Evolutionary conservation across 2,888 invertebrate genomes (phyloP), one percentile per base, ranked within the genome.

Genomic region (Rhodophaea formosa): DNA sequence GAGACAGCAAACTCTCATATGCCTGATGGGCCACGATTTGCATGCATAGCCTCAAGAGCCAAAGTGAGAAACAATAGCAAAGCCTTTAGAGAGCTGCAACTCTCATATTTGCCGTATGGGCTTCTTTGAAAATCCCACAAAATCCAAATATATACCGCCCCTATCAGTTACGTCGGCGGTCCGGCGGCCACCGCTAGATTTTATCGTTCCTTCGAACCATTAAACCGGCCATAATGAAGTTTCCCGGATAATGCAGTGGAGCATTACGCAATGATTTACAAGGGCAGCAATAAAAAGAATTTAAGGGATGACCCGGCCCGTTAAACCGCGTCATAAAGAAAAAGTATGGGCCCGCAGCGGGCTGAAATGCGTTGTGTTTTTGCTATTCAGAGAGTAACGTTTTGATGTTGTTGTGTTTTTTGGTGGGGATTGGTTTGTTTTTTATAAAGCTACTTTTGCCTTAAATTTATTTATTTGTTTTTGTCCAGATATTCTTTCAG

Each of bases 191-290:
- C 80, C 80, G 86, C 86, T 80, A 86, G 89, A 90, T 90, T 89
- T 89, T 90, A 90, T 91, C 89, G 88, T 79, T 87, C 84, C 88
- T 89, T 79, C 87, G 82, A 85, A 83, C 90, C 90, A 91, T 91
- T 91, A 91, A 91, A 89, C 88, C 86, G 83, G 77, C 88, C 89
- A 87, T 91, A 90, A 91, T 91, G 90, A 91, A 91, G 89, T 91
- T 88, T 88, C 88, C 81, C 84, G 86, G 88, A 88, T 89, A 91
- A 90, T 90, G 88, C 88, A 89, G 86, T 86, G 80, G 78, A 79
- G 90, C 88, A 88, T 89, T 86, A 88, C 87, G 82, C 89, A 84
- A 90, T 91, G 90, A 91, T 91, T 90, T 91, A 90, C 88, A 86
- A 86, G 87, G 85, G 83, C 77, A 77, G 88, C 88, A 90, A 89